Percentiles rank a stretch among this genome's conserved stretches.
These are phyloP conservation scores for Adelphocoris suturalis DNA, from an alignment of 2,888 invertebrate species.

Conservation along the genomic window DNA sequence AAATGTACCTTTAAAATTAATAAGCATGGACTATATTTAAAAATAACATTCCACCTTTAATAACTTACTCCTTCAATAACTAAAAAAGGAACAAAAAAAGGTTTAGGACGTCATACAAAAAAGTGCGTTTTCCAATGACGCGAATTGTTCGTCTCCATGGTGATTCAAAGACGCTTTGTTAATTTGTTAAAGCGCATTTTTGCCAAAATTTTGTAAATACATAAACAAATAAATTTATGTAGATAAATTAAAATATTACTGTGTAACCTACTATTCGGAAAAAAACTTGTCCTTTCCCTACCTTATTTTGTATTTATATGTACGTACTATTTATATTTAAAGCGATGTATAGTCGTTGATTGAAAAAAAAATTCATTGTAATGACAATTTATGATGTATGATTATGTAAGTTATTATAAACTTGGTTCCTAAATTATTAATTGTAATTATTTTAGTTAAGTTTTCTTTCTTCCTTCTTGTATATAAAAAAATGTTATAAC, in stretches of 20 bases:
- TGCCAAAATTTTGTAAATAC: slow-evolving; percentile 63
- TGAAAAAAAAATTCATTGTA: slow-evolving; percentile 48
- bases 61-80: slow-evolving; percentile 44
- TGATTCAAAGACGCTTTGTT: slow-evolving; percentile 65
- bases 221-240: slow-evolving; percentile 28
- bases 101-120: slow-evolving; percentile 21
- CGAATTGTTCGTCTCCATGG: slow-evolving; percentile 27
- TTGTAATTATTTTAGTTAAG: slow-evolving; percentile 73
- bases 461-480: slow-evolving; percentile 69
- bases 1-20: slow-evolving; percentile 40
- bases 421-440: slow-evolving; percentile 76
- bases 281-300: slow-evolving; percentile 50
- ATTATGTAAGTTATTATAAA: slow-evolving; percentile 70
- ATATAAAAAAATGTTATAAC: slow-evolving; percentile 58
- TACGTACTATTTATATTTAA: slow-evolving; percentile 68
- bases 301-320: slow-evolving; percentile 63
- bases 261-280: slow-evolving; percentile 40
- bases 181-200: slow-evolving; percentile 62
- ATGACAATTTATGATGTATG: slow-evolving; percentile 56
- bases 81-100: slow-evolving; percentile 34
- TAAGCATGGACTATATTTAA: slow-evolving; percentile 59
- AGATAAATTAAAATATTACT: slow-evolving; percentile 48
- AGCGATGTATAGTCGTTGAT: slow-evolving; percentile 7
- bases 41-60: slow-evolving; percentile 65
- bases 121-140: slow-evolving; percentile 13